Evolutionary conservation across 2,888 invertebrate genomes (phyloP).

Genomic region (Catocala fraxini): DNA sequence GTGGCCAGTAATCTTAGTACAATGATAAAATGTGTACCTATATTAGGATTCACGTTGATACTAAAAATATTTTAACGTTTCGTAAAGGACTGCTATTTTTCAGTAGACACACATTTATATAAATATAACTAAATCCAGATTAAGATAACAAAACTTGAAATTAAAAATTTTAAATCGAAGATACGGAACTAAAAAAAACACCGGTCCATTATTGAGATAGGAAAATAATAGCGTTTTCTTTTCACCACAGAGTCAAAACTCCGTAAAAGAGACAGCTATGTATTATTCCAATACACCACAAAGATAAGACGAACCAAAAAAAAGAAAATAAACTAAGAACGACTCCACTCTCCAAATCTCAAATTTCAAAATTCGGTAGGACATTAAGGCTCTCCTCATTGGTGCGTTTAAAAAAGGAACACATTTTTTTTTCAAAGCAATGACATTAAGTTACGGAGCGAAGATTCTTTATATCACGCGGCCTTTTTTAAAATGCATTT

Average conservation of each 20-base stretch:
- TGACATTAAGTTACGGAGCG: constrained; percentile 53
- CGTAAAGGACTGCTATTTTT: too few species aligned
- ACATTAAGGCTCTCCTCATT: constrained; percentile 78
- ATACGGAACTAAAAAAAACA: too few species aligned
- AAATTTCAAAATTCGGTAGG: constrained; percentile 81
- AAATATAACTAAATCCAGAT: too few species aligned
- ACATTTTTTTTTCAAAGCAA: constrained; percentile 58
- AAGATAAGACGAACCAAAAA: constrained; percentile 6
- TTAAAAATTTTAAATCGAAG: too few species aligned
- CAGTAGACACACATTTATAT: too few species aligned
- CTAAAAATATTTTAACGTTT: too few species aligned
- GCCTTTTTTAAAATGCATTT: constrained; percentile 54
- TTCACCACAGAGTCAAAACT: background rate
- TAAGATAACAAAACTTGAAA: too few species aligned
- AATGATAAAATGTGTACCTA: too few species aligned
- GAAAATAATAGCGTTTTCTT: background rate
- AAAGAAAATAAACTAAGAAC: constrained; percentile 27
- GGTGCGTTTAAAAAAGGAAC: constrained; percentile 73
- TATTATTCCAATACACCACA: background rate
- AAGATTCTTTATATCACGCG: constrained; percentile 55
- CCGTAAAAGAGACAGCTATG: background rate
- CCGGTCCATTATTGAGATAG: too few species aligned
- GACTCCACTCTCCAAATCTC: constrained; percentile 56
- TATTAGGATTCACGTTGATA: too few species aligned
- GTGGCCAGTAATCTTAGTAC: too few species aligned